phyloP scores from a whole-genome alignment of 2,888 invertebrate genomes.

The Euphydryas editha region DNA sequence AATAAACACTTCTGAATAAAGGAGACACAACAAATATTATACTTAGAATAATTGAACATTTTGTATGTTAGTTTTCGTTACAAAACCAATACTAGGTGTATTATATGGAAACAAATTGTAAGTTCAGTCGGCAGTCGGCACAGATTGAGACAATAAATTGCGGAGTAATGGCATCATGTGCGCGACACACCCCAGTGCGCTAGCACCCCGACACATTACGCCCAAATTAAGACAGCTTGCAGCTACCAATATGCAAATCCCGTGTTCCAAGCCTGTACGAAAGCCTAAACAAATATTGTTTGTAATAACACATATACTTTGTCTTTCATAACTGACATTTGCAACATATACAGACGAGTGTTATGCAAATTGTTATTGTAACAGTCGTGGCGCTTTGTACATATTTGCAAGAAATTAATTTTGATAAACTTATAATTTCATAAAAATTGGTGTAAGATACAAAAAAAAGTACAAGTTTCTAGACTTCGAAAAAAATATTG shows the following conservation, averaged over 20 bases:
- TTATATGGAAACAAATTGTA: constrained; percentile 46
- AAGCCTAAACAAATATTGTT: constrained; percentile 68
- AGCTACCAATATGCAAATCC: constrained; percentile 77
- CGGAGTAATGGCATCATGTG: constrained; percentile 69
- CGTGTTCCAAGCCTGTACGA: constrained; percentile 49
- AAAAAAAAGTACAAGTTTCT: no score
- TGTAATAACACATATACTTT: constrained; percentile 53
- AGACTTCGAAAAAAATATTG: no score
- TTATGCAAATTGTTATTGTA: constrained; percentile 41
- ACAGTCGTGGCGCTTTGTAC: constrained; percentile 22
- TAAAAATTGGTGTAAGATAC: no score
- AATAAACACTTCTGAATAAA: background rate
- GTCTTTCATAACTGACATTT: constrained; percentile 50
- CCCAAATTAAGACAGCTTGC: constrained; percentile 79
- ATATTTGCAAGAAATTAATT: constrained; percentile 20
- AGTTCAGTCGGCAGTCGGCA: constrained; percentile 47
- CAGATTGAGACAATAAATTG: constrained; percentile 78
- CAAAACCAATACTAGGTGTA: constrained; percentile 36
- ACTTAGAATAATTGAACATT: background rate
- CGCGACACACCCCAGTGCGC: constrained; percentile 52
- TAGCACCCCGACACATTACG: constrained; percentile 65
- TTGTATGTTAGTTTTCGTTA: constrained; percentile 10
- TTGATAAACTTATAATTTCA: no score
- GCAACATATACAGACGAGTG: constrained; percentile 40
- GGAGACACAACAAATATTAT: background rate